Conservation (phyloP, 2,797 vertebrate genomes). For the Gastrophryne carolinensis region DNA sequence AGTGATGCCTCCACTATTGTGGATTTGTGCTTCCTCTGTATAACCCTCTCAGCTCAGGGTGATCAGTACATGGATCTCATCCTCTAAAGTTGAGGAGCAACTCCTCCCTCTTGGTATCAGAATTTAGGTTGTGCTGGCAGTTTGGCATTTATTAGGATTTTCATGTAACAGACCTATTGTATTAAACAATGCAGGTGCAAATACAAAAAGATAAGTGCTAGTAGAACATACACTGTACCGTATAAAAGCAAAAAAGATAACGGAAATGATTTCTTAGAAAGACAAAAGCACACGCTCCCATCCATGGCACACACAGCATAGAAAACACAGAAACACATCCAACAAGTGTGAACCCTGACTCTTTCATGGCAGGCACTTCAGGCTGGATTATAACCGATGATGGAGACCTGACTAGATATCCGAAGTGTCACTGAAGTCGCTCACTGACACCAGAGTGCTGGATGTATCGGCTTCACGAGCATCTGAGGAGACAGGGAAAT, state of each 20-base stretch:
- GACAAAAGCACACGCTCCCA: neutral
- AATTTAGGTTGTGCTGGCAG: no score
- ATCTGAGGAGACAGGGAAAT: slow-evolving; percentile 64
- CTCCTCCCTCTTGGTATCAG: no score
- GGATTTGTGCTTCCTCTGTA: no score
- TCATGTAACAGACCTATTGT: no score
- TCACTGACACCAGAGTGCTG: slow-evolving; percentile 80
- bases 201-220: neutral
- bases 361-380: neutral
- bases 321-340: neutral
- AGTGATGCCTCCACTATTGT: no score
- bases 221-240: neutral
- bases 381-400: neutral
- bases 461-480: slow-evolving; percentile 75
- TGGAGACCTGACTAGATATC: slow-evolving; percentile 59
- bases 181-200: no score
- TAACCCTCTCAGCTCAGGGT: no score
- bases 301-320: neutral
- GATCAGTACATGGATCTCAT: no score
- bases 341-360: neutral
- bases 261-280: neutral
- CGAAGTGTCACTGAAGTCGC: slow-evolving; percentile 86
- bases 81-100: no score
- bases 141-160: no score
- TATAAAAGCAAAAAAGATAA: neutral